Evolutionary conservation across 2,113 vertebrate genomes (phyloP), one percentile per base, ranked within the genome.

Genomic region (Himantopus leucocephalus): DNA sequence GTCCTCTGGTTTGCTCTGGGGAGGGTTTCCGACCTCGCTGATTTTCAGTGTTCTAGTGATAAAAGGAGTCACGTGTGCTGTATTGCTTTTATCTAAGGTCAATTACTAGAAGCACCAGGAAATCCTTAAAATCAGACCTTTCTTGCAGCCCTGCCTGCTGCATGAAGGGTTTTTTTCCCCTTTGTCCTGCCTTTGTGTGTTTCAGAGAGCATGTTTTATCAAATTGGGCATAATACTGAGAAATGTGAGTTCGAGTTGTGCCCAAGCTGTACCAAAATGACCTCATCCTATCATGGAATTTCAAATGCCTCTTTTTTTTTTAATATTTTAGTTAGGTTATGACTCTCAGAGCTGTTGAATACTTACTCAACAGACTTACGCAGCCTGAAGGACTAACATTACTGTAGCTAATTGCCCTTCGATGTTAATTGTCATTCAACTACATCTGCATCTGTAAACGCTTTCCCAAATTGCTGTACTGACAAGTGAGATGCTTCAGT

Each of bases 401-500:
- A 14, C 73, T 87, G 53, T 56, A 90, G 77, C 76, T 95, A 76
- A 92, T 94, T 95, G 53, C 37, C 66, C 91, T 86, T 50, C 5
- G 3, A 48, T 2, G 9, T 81, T 89, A 43, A 91, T 87, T 85
- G 90, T 80, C 94, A 66, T 76, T 41, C 83, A 41, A 35, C 60
- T 15, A 12, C 77, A 76, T 88, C 68, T 81, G 83, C 76, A 78
- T 82, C 94, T 94, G 86, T 76, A 63, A 95, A 62, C 0, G 12
- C 58, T 91, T 96, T 90, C 86, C 88, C 70, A 90, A 87, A 93
- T 72, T 82, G 87, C 92, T 90, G 45, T 7, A 79, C 34, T 90
- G 92, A 97, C 96, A 94, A 88, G 77, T 37, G 70, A 95, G 96
- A 76, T 78, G 83, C 92, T 91, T 92, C 91, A 62, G 47, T 94